Evolutionary conservation across 2,888 invertebrate genomes (phyloP).

Genomic region (Aphidius colemani): DNA sequence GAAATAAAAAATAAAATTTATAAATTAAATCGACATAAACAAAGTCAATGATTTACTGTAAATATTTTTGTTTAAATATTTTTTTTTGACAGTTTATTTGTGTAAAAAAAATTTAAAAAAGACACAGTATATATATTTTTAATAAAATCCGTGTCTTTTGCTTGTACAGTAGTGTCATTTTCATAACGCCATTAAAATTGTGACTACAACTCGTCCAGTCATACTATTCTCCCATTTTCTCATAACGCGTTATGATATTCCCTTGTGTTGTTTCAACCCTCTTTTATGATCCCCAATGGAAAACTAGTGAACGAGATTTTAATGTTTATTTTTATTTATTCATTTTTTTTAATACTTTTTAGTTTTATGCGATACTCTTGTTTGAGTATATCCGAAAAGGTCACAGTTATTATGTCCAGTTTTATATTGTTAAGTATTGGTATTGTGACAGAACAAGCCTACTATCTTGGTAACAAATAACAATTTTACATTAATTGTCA

Average conservation of each 20-base stretch:
- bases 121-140: no score
- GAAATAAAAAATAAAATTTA: no score
- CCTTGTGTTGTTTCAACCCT: constrained; percentile 14
- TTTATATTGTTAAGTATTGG: constrained; percentile 29
- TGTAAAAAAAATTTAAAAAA: no score
- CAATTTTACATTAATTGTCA: constrained; percentile 12
- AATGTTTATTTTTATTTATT: constrained; percentile 37
- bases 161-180: constrained; percentile 40
- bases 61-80: no score
- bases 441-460: constrained; percentile 37
- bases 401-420: constrained; percentile 28
- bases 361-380: constrained; percentile 42
- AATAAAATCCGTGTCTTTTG: constrained; percentile 15
- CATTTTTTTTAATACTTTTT: constrained; percentile 44
- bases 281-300: no score
- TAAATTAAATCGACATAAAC: no score
- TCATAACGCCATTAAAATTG: constrained; percentile 52
- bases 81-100: no score
- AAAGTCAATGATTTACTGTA: no score
- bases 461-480: constrained; percentile 18
- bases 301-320: no score
- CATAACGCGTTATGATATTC: constrained; percentile 48
- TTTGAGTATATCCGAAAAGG: constrained; percentile 28
- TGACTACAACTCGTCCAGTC: constrained; percentile 41
- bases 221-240: constrained; percentile 30